These are phyloP conservation scores for Haliclona indistincta DNA, from an alignment of 37 sponge, comb jelly and placozoan genomes.

Conservation along the genomic window DNA sequence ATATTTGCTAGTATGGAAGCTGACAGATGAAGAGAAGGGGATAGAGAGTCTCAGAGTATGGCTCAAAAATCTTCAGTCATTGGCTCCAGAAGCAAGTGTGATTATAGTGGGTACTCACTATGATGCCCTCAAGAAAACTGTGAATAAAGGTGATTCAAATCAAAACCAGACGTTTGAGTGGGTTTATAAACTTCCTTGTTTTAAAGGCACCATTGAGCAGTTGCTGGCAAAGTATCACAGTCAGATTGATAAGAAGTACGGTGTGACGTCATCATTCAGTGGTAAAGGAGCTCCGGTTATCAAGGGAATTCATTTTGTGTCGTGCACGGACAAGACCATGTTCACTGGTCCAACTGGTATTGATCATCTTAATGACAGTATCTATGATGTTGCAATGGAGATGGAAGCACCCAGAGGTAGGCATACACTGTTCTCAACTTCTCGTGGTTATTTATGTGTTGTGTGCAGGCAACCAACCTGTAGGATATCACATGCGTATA, in stretches of 20 bases:
- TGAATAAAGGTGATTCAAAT: background rate
- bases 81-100: constrained; percentile 38
- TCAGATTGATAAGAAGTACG: constrained; percentile 1
- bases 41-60: constrained; percentile 60
- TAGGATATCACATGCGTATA: constrained; percentile 23
- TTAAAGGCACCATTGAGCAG: background rate
- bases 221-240: background rate
- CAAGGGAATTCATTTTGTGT: constrained; percentile 35
- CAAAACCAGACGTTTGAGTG: constrained; percentile 28
- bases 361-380: constrained; percentile 38
- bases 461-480: too few relatives aligned
- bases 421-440: too few relatives aligned
- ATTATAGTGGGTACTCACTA: constrained; percentile 72
- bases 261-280: too few relatives aligned
- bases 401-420: constrained; percentile 55
- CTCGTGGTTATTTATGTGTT: too few relatives aligned
- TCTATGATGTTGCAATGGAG: constrained; percentile 46
- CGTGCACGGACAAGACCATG: background rate
- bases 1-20: constrained; percentile 66
- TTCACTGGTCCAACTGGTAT: background rate
- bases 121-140: constrained; percentile 21
- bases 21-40: constrained; percentile 43
- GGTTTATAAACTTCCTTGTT: too few relatives aligned
- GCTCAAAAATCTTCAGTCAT: constrained; percentile 74
- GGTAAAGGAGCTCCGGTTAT: constrained; percentile 47